Percentiles rank a stretch among this genome's conserved stretches.
Evolutionary conservation across 2,797 vertebrate genomes (phyloP).

Genomic region (Myotis pilosus): DNA sequence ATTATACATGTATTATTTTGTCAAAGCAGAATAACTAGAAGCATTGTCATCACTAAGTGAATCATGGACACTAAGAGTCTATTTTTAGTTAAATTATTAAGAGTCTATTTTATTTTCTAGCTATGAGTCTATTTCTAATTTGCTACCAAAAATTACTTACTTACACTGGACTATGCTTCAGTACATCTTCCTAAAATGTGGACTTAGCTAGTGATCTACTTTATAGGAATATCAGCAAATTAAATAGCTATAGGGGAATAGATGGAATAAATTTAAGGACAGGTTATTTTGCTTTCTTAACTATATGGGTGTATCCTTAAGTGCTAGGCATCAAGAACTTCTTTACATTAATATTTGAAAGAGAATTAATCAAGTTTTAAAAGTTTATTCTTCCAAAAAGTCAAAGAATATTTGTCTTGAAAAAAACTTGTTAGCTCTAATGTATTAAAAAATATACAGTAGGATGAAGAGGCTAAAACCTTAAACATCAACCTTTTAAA

Average conservation of each 20-base stretch:
- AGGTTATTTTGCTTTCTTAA: constrained; percentile 33
- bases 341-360: constrained; percentile 31
- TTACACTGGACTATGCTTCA: constrained; percentile 58
- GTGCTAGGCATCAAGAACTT: neutral
- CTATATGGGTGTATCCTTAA: neutral
- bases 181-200: constrained; percentile 29
- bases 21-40: neutral
- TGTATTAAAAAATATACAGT: neutral
- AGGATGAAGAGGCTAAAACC: neutral
- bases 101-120: constrained; percentile 38
- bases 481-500: constrained; percentile 43
- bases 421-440: constrained; percentile 39
- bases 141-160: constrained; percentile 64
- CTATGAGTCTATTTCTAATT: constrained; percentile 59
- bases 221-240: constrained; percentile 50
- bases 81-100: constrained; percentile 52
- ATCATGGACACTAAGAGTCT: constrained; percentile 8
- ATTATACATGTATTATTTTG: neutral
- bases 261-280: neutral
- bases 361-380: constrained; percentile 42
- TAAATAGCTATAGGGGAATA: constrained; percentile 44
- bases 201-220: constrained; percentile 45
- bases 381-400: constrained; percentile 14
- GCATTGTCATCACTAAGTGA: constrained; percentile 14
- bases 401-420: neutral